Base-by-base conservation (phyloP, 1,140 invertebrate species). In the Lasioglossum baleicum region DNA sequence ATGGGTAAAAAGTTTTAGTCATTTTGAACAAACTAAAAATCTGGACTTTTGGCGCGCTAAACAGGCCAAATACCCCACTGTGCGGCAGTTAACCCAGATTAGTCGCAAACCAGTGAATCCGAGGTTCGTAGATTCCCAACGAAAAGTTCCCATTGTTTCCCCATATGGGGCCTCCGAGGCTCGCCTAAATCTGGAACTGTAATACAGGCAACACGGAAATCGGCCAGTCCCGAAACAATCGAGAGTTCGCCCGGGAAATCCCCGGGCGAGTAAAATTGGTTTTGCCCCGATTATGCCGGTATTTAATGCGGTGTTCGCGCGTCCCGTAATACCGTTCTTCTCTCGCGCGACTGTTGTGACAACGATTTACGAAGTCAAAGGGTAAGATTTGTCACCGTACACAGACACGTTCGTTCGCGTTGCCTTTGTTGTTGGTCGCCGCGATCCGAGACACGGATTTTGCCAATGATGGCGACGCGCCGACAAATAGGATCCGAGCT, bases 281-380 rank as follows among this genome's bases (percentile, higher is more conserved):
- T 73, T 40, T 48, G 35, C 17, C 35, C 40, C 48, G 76, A 73
- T 79, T 72, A 64, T 72, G 60, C 6, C 60, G 48, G 35, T 40
- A 42, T 56, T 65, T 65, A 73, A 64, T 73, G 48, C 76, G 35
- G 44, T 26, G 26, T 44, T 58, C 75, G 40, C 56, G 66, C 31
- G n/a, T 10, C 7, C 20, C 48, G 15, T 6, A 22, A 22, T n/a
- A n/a, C 65, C 31, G 31, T 2, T 51, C 48, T 70, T 40, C 11
- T 58, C 58, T 58, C 63, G 56, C 40, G 48, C 17, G 35, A 83
- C 67, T 74, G 71, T 79, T 69, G 56, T 75, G 51, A 80, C 69
- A 60, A 26, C 35, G 61, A 64, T 67, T 70, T 76, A 76, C 72
- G 11, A 69, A 75, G 71, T 80, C 78, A 66, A 64, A 20, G 61